These are phyloP conservation scores for Drosophila demipolita DNA, from an alignment of 2,888 invertebrate genomes.

Conservation along the genomic window DNA sequence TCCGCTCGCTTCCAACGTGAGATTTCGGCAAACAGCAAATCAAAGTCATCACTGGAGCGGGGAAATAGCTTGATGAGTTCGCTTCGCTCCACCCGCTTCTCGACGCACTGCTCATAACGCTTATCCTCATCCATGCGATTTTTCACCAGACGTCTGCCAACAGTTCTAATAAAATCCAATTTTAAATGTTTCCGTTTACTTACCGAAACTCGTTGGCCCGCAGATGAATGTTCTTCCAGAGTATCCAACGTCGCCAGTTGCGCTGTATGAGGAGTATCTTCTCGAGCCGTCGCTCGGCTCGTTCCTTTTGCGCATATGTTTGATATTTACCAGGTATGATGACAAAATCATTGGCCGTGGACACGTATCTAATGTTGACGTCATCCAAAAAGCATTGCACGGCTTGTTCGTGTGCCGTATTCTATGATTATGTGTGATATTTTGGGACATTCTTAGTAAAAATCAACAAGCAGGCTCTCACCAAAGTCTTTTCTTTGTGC, in stretches of 20 bases:
- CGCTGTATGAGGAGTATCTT: slow-evolving; percentile 89
- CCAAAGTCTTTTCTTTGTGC: slow-evolving; percentile 83
- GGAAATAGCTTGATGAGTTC: slow-evolving; percentile 90
- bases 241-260: slow-evolving; percentile 82
- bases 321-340: slow-evolving; percentile 88
- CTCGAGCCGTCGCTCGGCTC: slow-evolving; percentile 86
- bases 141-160: slow-evolving; percentile 85
- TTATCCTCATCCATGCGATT: slow-evolving; percentile 78
- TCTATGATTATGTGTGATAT: slow-evolving; percentile 54
- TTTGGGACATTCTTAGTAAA: accelerated
- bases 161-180: too few species aligned
- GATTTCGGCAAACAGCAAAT: slow-evolving; percentile 88
- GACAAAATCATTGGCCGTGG: slow-evolving; percentile 88
- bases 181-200: slow-evolving; percentile 1
- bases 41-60: slow-evolving; percentile 89
- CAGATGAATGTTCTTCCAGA: slow-evolving; percentile 85
- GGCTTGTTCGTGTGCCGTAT: slow-evolving; percentile 82
- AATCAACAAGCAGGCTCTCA: background rate
- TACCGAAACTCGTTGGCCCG: slow-evolving; percentile 86
- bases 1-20: slow-evolving; percentile 84
- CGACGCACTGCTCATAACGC: slow-evolving; percentile 76
- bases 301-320: slow-evolving; percentile 88
- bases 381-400: slow-evolving; percentile 83
- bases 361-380: slow-evolving; percentile 85
- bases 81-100: slow-evolving; percentile 86